These are phyloP conservation scores for Coracopsis vasa DNA, from an alignment of 2,113 vertebrate genomes.

Conservation along the genomic window DNA sequence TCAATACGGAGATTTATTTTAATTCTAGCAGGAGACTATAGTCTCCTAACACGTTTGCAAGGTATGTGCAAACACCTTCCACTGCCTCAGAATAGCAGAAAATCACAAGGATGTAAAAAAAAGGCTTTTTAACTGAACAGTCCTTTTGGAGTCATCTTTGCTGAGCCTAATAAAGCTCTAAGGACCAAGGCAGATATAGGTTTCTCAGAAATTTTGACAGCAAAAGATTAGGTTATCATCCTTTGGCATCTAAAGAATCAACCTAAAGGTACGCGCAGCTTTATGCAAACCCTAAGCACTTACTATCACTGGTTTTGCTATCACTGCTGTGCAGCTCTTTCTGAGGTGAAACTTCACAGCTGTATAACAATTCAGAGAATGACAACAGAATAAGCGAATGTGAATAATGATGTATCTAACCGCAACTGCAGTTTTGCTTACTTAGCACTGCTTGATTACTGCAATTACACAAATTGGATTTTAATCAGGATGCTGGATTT, in stretches of 20 bases:
- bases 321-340: background rate
- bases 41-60: background rate
- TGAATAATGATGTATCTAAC: background rate
- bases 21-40: background rate
- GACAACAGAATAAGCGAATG: background rate
- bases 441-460: background rate
- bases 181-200: background rate
- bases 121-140: background rate
- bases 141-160: background rate
- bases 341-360: background rate
- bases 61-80: background rate
- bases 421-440: background rate
- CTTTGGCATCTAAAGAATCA: background rate
- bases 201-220: background rate
- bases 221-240: background rate
- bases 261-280: background rate
- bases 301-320: background rate
- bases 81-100: background rate
- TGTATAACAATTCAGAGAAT: background rate
- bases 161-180: background rate
- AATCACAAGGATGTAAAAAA: background rate
- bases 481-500: background rate
- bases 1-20: background rate
- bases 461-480: background rate
- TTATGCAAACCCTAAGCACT: background rate